Base-by-base conservation (phyloP, 1,140 invertebrate species). In the Anoplolepis gracilipes region DNA sequence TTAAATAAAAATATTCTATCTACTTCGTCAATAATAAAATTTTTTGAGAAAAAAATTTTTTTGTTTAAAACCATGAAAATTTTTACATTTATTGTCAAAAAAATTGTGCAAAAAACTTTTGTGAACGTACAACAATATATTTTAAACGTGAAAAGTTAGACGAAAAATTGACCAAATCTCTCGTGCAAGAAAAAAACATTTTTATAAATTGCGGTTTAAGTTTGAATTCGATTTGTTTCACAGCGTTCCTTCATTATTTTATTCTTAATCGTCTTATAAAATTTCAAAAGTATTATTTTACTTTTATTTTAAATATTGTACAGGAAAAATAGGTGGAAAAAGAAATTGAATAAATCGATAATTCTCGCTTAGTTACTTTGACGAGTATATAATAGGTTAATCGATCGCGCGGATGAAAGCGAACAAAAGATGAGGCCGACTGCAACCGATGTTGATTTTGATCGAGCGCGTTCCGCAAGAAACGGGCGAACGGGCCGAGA, bases 401-500 rank as follows among this genome's bases (percentile, higher is more conserved):
- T 57, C 13, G 46, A 69, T 79, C 64, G 77, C 25, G 49, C 25
- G 25, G n/a, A 61, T 81, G 42, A 72, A 72, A 59, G 53, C 25
- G 78, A 72, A 33, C 25, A 42, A 25, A 42, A 59, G 16, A 53
- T 39, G 53, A 30, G n/a, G 30, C 30, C 64, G 62, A 11, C 62
- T 7, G 76, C 1, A 69, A 22, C 33, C 25, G 36, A 59, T 82
- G 67, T 72, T 82, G 67, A 82, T 82, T 82, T 82, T 72, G 67
- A 81, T 81, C 67, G 78, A 33, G 36, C 36, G 78, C 62, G 30
- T 46, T 70, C 22, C 30, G 46, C 46, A 79, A 72, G 67, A 72
- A 82, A 59, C 64, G 77, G 33, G 46, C 64, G 46, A 13, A 69
- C 36, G 36, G 65, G 25, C 13, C 46, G 16, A 53, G 53, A 59